Base-by-base conservation (phyloP, 2,113 vertebrate species). In the Gymnocephalus cernua region DNA sequence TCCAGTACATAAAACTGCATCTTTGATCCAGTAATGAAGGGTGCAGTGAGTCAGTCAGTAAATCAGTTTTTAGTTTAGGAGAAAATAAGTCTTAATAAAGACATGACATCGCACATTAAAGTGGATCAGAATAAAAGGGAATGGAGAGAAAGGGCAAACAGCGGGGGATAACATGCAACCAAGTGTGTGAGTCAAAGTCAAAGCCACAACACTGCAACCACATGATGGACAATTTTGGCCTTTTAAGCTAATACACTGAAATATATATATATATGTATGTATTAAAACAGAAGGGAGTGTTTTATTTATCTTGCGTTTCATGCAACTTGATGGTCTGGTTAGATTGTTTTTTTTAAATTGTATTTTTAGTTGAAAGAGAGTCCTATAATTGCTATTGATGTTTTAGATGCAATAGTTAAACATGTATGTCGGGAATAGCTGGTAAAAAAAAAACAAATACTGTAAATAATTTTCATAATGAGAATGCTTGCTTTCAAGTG, bases 51-150 rank as follows among this genome's bases (percentile, higher is more conserved):
- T 77, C 50, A 82, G 70, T 45, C 74, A 23, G 15, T 68, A 81
- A 79, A 72, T 79, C 69, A 72, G 45, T 19, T 83, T 11, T 80
- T 54, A 57, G 19, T 76, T 84, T 53, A 45, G 13, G 65, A 54
- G 70, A 48, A 63, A 86, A 82, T 76, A 44, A 64, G 53, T 53
- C 67, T 32, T 70, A 87, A 84, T 81, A 70, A 57, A 83, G 70
- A 87, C 68, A 18, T 38, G 67, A 75, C 86, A 83, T 61, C n/a
- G 12, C 29, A 73, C 74, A 51, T 41, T 74, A 79, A 74, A 48
- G 57, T 83, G 21, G 32, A 38, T 56, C 57, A 45, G 16, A 57
- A 81, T 69, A 53, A 80, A 29, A 73, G 16, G 21, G 45, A 25
- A 44, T 3, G 18, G 32, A 68, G 54, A 59, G 38, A 59, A 3